Percentiles rank a stretch among this genome's conserved stretches.
phyloP scores from a whole-genome alignment of 2,113 vertebrate species.

The Falco punctatus region DNA sequence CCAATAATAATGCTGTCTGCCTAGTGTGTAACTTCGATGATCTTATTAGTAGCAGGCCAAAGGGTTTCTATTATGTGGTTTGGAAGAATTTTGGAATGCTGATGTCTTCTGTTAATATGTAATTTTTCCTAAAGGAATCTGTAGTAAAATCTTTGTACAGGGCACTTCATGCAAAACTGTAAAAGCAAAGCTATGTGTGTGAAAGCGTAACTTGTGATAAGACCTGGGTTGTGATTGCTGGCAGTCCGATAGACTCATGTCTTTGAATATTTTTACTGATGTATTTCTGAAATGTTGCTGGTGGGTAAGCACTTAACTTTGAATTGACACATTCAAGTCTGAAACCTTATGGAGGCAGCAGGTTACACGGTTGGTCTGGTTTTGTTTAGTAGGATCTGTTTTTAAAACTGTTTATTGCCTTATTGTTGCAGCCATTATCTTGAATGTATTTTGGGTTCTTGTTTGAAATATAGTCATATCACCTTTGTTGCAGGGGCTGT shows the following conservation, averaged over 20 bases:
- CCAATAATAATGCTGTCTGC: conserved; percentile 28
- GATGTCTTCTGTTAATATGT: not conserved
- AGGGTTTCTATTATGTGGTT: not conserved
- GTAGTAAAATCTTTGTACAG: not conserved
- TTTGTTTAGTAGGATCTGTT: conserved; percentile 32
- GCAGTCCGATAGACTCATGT: conserved; percentile 50
- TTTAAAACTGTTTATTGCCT: conserved; percentile 49
- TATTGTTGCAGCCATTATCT: conserved; percentile 47
- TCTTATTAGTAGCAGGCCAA: not conserved
- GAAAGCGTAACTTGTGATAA: not conserved
- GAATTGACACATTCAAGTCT: not conserved
- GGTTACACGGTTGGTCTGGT: conserved; percentile 17
- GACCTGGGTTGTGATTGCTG: conserved; percentile 56
- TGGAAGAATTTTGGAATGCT: conserved; percentile 10
- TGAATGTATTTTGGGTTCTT: conserved; percentile 50
- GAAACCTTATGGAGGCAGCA: not conserved
- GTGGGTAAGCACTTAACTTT: conserved; percentile 27
- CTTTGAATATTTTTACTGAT: conserved; percentile 19
- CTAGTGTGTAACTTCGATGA: not conserved
- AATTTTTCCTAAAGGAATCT: not conserved
- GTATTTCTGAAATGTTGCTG: not conserved
- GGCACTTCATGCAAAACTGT: not conserved
- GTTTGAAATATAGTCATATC: conserved; percentile 26
- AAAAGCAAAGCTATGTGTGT: not conserved
- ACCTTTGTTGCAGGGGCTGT: conserved; percentile 26